Evolutionary conservation across 2,888 invertebrate species (phyloP).

Genomic region (Digitonthophagus gazella): DNA sequence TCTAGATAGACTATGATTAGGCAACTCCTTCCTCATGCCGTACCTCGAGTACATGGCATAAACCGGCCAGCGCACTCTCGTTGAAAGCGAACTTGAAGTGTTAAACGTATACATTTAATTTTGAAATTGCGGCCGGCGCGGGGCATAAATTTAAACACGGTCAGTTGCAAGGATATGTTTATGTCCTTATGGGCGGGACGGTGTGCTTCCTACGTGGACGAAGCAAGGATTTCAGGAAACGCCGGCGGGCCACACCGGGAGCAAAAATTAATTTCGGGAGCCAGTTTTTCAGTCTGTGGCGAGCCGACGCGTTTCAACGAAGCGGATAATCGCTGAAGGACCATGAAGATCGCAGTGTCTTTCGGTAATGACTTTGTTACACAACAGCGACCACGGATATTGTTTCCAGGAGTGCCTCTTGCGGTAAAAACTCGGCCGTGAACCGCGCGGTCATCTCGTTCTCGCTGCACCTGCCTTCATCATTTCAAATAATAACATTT

Average conservation of each 20-base stretch:
- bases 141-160: not conserved
- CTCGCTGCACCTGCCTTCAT: constrained; percentile 12
- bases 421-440: constrained; percentile 2
- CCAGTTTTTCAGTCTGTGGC: not conserved
- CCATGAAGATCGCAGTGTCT: constrained; percentile 20
- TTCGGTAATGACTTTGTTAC: constrained; percentile 14
- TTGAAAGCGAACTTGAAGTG: not conserved
- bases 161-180: not conserved
- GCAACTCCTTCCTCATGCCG: not conserved
- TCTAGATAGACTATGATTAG: not conserved
- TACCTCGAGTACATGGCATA: not conserved
- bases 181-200: not conserved
- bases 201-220: not conserved
- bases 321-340: constrained; percentile 26
- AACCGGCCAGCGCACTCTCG: not conserved
- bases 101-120: not conserved
- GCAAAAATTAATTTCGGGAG: constrained; percentile 12
- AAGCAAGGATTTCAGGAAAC: not conserved
- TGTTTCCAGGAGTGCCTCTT: constrained; percentile 9
- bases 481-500: constrained; percentile 16
- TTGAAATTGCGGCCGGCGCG: not conserved
- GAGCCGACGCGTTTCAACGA: constrained; percentile 19
- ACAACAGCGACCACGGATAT: constrained; percentile 11
- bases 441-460: constrained; percentile 4
- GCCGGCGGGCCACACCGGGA: not conserved